These are phyloP conservation scores for Tetheella fluctuosa DNA, from an alignment of 2,888 invertebrate genomes.

Conservation along the genomic window DNA sequence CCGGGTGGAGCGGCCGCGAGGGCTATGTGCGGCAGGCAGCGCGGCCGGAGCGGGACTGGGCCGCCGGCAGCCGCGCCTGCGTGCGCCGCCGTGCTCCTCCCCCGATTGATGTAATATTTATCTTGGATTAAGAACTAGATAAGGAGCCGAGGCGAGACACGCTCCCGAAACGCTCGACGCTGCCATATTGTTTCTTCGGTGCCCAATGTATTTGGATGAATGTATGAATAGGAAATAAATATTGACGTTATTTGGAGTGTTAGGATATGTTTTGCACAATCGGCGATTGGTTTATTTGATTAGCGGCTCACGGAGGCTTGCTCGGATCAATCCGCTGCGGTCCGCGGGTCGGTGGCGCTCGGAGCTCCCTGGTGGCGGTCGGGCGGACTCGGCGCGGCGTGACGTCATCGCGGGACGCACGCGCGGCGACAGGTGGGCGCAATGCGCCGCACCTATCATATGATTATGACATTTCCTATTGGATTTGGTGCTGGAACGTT, in stretches of 20 bases:
- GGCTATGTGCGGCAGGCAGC: slow-evolving; percentile 72
- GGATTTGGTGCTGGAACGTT: slow-evolving; percentile 58
- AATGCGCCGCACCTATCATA: slow-evolving; percentile 82
- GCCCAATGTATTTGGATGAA: slow-evolving; percentile 10
- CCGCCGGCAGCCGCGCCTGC: slow-evolving; percentile 62
- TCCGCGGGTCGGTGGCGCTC: slow-evolving; percentile 46
- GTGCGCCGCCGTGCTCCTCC: slow-evolving; percentile 56
- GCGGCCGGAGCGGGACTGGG: slow-evolving; percentile 81
- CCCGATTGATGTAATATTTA: slow-evolving; percentile 83
- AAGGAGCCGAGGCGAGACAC: slow-evolving; percentile 61
- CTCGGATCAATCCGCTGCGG: slow-evolving; percentile 73
- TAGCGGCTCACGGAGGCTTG: slow-evolving; percentile 52
- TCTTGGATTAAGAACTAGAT: slow-evolving; percentile 82
- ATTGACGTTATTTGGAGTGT: slow-evolving; percentile 13
- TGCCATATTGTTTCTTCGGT: slow-evolving; percentile 15
- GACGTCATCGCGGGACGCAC: slow-evolving; percentile 80
- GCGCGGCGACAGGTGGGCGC: slow-evolving; percentile 84
- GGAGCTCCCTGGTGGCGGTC: slow-evolving; percentile 48
- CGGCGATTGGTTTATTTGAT: slow-evolving; percentile 57
- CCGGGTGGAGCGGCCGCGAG: slow-evolving; percentile 67
- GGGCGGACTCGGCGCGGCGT: slow-evolving; percentile 55
- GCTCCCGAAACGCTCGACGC: slow-evolving; percentile 41
- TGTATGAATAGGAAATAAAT: slow-evolving; percentile 19
- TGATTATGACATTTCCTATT: slow-evolving; percentile 81
- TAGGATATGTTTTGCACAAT: slow-evolving; percentile 26